Conservation (phyloP, 2,797 vertebrate species). For the Macropodus opercularis region DNA sequence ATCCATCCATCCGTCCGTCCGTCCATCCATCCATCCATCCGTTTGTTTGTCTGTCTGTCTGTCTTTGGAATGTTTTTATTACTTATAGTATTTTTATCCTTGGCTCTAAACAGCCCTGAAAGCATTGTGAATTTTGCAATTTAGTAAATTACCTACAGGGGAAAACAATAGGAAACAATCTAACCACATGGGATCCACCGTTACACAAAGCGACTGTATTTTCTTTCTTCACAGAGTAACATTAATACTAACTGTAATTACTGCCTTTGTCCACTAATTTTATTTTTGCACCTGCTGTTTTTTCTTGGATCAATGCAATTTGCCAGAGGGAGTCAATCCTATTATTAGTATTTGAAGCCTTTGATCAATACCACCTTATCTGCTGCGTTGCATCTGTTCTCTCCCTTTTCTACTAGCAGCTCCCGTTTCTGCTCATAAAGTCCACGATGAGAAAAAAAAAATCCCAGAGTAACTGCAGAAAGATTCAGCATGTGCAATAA, state of each 20-base stretch:
- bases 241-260: slow-evolving; percentile 45
- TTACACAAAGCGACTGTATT: slow-evolving; percentile 11
- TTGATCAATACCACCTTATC: slow-evolving; percentile 70
- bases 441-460: slow-evolving; percentile 69
- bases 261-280: slow-evolving; percentile 41
- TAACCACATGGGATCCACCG: too few species aligned
- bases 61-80: too few species aligned
- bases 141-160: background rate
- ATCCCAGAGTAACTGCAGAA: slow-evolving; percentile 53
- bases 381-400: slow-evolving; percentile 56
- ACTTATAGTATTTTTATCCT: background rate
- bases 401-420: slow-evolving; percentile 50
- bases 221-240: slow-evolving; percentile 25
- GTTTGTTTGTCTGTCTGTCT: too few species aligned
- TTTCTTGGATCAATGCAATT: slow-evolving; percentile 63
- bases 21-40: too few species aligned
- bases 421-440: slow-evolving; percentile 53
- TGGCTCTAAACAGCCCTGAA: background rate
- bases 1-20: too few species aligned
- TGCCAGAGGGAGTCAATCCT: slow-evolving; percentile 63
- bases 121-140: background rate
- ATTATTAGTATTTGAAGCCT: slow-evolving; percentile 71
- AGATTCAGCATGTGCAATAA: slow-evolving; percentile 65
- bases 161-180: slow-evolving; percentile 5
- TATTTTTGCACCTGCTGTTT: slow-evolving; percentile 50